These are phyloP conservation scores for Eugnorisma glareosa DNA, from an alignment of 2,888 invertebrate species.

Conservation along the genomic window DNA sequence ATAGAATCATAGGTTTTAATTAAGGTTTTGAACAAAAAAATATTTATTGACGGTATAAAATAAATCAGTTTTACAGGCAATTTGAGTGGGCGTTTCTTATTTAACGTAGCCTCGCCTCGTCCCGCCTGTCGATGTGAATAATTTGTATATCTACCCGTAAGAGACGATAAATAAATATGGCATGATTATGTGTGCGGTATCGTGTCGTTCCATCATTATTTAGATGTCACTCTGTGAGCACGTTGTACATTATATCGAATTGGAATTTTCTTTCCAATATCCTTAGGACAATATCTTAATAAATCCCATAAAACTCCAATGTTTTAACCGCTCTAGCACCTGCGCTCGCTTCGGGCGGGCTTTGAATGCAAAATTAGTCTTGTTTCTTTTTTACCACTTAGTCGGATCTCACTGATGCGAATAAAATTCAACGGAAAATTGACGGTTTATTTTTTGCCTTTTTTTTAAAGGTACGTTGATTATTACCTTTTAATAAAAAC, in stretches of 20 bases:
- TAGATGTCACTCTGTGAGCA: constrained; percentile 59
- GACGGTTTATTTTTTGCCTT: constrained; percentile 79
- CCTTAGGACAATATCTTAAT: constrained; percentile 87
- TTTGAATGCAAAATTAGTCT: constrained; percentile 89
- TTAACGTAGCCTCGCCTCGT: constrained; percentile 41
- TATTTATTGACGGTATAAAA: constrained; percentile 47
- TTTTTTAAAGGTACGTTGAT: constrained; percentile 72
- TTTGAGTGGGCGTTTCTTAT: constrained; percentile 56
- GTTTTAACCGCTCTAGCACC: constrained; percentile 88
- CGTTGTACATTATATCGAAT: constrained; percentile 73
- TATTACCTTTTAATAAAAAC: constrained; percentile 67
- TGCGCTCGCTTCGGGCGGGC: constrained; percentile 85
- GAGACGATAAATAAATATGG: constrained; percentile 52
- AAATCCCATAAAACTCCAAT: constrained; percentile 90
- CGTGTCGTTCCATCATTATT: constrained; percentile 66
- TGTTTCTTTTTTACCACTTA: constrained; percentile 90
- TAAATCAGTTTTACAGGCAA: constrained; percentile 56
- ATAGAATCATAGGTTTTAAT: constrained; percentile 59
- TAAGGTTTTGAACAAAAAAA: constrained; percentile 46
- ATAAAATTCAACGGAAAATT: constrained; percentile 86
- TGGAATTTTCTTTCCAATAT: constrained; percentile 84
- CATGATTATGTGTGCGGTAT: constrained; percentile 56
- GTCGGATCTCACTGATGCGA: constrained; percentile 83
- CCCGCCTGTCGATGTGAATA: constrained; percentile 41
- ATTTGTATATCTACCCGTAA: constrained; percentile 52